Conservation (phyloP, 2,797 vertebrate species). For the Discoglossus pictus region DNA sequence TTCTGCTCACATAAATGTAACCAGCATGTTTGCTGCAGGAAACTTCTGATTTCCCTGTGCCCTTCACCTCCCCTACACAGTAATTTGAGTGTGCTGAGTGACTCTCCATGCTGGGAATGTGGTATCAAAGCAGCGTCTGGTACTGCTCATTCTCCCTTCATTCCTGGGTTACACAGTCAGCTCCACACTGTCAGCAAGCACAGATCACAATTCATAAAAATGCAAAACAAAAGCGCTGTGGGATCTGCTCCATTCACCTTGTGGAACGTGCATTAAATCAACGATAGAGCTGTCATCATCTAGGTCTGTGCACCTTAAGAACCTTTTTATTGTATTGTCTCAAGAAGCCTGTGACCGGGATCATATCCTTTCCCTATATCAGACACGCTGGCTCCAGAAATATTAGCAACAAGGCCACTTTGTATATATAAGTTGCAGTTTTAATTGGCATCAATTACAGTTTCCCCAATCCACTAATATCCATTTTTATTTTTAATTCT, state of each 20-base stretch:
- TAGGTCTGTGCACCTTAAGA: neutral
- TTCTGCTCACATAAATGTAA: no score
- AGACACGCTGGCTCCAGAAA: neutral
- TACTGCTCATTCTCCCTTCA: constrained; percentile 20
- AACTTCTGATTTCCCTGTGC: no score
- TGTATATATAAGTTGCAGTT: no score
- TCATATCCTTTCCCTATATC: neutral
- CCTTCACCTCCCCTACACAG: no score
- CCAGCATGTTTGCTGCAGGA: no score
- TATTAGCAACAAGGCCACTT: neutral
- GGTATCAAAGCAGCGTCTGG: constrained; percentile 9
- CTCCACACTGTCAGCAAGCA: constrained; percentile 11
- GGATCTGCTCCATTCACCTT: constrained; percentile 5
- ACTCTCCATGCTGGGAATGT: no score
- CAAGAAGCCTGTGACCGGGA: no score
- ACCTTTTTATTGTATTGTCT: neutral
- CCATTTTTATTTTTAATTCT: no score
- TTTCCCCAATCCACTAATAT: no score
- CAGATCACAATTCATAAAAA: constrained; percentile 16
- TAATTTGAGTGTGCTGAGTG: no score
- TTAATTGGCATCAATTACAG: no score
- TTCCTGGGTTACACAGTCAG: constrained; percentile 1
- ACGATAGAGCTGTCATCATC: neutral
- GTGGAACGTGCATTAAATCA: neutral
- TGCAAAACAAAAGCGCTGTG: neutral